Percentiles rank a stretch among this genome's conserved stretches.
Evolutionary conservation across 2,888 invertebrate genomes (phyloP).

Genomic region (Caenorhabditis parvicauda): DNA sequence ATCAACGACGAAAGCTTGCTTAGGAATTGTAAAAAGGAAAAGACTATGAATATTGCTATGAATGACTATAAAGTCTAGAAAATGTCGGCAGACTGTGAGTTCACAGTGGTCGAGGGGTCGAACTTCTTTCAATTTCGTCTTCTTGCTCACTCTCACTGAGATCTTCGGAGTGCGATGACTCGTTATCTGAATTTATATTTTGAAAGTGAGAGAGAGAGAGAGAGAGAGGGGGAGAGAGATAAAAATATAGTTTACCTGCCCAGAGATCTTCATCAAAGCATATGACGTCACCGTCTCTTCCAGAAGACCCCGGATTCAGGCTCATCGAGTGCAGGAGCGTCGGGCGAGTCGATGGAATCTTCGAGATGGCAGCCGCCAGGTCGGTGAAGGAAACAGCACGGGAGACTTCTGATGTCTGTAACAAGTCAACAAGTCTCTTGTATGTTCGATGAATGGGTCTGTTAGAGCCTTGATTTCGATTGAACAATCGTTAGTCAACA

Average conservation of each 20-base stretch:
- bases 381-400: constrained; percentile 59
- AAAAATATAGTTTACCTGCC: neutral
- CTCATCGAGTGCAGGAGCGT: constrained; percentile 35
- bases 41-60: too few species aligned
- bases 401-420: constrained; percentile 20
- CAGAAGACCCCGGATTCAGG: constrained; percentile 14
- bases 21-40: too few species aligned
- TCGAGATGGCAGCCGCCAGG: constrained; percentile 60
- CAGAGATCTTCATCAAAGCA: constrained; percentile 19
- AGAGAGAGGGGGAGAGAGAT: neutral
- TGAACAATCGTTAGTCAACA: too few species aligned
- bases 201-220: too few species aligned
- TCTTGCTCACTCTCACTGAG: too few species aligned
- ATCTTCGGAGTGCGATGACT: too few species aligned
- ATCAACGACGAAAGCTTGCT: too few species aligned
- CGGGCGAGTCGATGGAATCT: constrained; percentile 34
- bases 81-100: too few species aligned
- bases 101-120: too few species aligned
- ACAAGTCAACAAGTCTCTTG: neutral
- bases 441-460: neutral
- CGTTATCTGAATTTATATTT: too few species aligned
- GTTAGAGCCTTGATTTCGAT: neutral
- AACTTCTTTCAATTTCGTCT: too few species aligned
- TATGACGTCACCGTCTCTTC: constrained; percentile 20
- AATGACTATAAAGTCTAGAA: too few species aligned